These are phyloP conservation scores for Macropis europaea DNA, from an alignment of 2,888 invertebrate species.

Conservation along the genomic window DNA sequence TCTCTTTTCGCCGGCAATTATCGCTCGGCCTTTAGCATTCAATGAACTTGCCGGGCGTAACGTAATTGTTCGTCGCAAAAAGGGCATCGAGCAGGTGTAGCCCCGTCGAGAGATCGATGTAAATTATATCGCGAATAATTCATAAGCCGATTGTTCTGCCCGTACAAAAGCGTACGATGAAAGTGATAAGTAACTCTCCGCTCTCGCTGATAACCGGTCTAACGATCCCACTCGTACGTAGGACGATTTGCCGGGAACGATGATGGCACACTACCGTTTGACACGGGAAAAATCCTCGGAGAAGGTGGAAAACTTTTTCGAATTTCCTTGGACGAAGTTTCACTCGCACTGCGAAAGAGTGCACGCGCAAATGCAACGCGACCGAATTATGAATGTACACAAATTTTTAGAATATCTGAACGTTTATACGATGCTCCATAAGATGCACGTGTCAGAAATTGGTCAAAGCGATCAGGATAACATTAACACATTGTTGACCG, in stretches of 20 bases:
- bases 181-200: constrained; percentile 37
- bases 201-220: constrained; percentile 18
- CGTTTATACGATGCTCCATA: no score
- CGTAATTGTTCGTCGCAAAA: constrained; percentile 7
- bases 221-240: background rate
- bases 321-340: no score
- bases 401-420: no score
- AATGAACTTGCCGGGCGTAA: constrained; percentile 27
- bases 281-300: no score
- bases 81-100: constrained; percentile 32
- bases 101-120: constrained; percentile 24
- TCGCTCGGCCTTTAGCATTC: constrained; percentile 37
- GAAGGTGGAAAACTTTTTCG: no score
- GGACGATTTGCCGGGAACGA: background rate
- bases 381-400: no score
- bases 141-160: constrained; percentile 47
- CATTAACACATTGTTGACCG: no score
- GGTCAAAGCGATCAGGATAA: no score
- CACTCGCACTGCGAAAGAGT: no score
- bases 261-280: background rate
- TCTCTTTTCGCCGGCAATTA: constrained; percentile 28
- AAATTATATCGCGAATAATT: constrained; percentile 52
- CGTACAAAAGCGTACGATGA: constrained; percentile 25
- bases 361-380: no score
- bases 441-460: no score